phyloP scores from a whole-genome alignment of 2,888 invertebrate species.

The Eilema sororculum region DNA sequence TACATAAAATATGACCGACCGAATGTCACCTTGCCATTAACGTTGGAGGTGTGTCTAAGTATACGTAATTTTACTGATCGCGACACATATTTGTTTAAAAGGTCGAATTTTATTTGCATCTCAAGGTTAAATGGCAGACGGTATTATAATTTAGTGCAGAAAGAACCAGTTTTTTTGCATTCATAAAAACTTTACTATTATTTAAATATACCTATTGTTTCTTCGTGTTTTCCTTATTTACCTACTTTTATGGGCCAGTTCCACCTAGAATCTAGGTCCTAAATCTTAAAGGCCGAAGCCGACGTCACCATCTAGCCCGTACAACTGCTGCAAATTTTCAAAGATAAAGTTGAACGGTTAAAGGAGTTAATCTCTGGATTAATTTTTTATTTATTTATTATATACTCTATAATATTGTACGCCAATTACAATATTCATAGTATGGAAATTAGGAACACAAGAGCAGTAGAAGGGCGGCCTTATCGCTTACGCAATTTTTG shows the following conservation, averaged over 20 bases:
- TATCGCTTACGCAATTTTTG: too few species aligned
- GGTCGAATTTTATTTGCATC: not conserved
- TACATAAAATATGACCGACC: not conserved
- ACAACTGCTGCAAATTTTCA: not conserved
- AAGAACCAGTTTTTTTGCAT: not conserved
- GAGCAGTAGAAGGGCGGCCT: too few species aligned
- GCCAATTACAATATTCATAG: too few species aligned
- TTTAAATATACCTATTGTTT: not conserved
- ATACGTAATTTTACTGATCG: not conserved
- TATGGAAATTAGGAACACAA: too few species aligned
- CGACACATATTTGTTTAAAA: not conserved
- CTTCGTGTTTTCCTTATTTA: too few species aligned
- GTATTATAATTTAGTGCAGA: not conserved
- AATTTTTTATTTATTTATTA: too few species aligned
- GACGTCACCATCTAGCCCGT: not conserved
- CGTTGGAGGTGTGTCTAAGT: constrained; percentile 2
- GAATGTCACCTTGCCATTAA: not conserved
- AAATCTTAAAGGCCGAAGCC: not conserved
- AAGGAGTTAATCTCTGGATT: too few species aligned
- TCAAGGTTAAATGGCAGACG: not conserved
- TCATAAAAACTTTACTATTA: not conserved
- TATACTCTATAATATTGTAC: too few species aligned
- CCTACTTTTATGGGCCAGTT: too few species aligned
- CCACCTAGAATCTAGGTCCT: too few species aligned
- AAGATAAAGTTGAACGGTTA: too few species aligned